phyloP scores from a whole-genome alignment of 2,797 vertebrate genomes.

The Lagodon rhomboides region DNA sequence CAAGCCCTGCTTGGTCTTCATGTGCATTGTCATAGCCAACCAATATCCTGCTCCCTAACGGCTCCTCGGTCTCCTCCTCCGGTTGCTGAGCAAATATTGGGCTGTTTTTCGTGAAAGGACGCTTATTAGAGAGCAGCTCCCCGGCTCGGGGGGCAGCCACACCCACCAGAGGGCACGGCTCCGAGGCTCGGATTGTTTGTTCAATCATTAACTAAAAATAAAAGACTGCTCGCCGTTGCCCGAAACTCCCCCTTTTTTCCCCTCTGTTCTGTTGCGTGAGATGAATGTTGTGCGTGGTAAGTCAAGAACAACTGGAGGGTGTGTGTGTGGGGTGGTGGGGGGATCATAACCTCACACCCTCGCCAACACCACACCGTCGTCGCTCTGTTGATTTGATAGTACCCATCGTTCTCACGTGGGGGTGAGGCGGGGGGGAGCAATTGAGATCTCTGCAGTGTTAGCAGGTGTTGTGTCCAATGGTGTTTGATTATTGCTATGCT shows the following conservation, averaged over 20 bases:
- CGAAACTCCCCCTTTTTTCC: constrained; percentile 51
- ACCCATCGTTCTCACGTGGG: constrained; percentile 52
- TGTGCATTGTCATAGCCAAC: constrained; percentile 69
- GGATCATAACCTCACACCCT: constrained; percentile 45
- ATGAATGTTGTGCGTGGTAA: constrained; percentile 67
- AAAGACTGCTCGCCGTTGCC: constrained; percentile 81
- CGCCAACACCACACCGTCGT: constrained; percentile 30
- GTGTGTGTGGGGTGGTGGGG: constrained; percentile 4
- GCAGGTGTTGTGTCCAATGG: constrained; percentile 80
- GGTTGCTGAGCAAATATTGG: constrained; percentile 87
- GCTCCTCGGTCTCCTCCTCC: constrained; percentile 71
- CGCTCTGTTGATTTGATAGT: constrained; percentile 64
- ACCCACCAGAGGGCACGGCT: constrained; percentile 78
- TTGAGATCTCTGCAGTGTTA: constrained; percentile 73
- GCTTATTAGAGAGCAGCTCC: constrained; percentile 84
- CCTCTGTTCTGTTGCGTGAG: constrained; percentile 52
- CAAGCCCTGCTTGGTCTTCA: constrained; percentile 51
- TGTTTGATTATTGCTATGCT: constrained; percentile 77
- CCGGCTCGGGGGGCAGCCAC: constrained; percentile 79
- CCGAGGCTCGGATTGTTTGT: constrained; percentile 81
- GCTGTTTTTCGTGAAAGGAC: constrained; percentile 71
- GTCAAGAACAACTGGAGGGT: constrained; percentile 75
- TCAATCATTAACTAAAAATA: constrained; percentile 89
- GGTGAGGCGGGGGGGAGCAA: constrained; percentile 33
- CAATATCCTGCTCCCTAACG: constrained; percentile 67